Percentiles rank a stretch among this genome's conserved stretches.
Conservation (phyloP, 2,113 vertebrate genomes). For the Emberiza fucata region DNA sequence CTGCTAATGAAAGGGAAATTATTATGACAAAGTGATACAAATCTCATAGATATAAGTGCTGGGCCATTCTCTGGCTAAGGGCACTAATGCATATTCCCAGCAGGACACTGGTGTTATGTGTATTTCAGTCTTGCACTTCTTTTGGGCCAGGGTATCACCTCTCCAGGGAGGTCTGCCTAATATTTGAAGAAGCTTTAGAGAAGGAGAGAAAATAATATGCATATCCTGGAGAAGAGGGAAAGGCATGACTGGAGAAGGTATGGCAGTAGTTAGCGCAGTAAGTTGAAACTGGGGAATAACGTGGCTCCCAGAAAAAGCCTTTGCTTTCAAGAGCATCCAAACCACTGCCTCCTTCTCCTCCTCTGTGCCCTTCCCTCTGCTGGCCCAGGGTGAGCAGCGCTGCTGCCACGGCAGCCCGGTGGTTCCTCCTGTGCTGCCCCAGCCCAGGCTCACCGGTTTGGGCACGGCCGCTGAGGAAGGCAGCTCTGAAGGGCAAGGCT, state of each 20-base stretch:
- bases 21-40: background rate
- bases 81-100: background rate
- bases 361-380: background rate
- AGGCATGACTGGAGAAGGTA: background rate
- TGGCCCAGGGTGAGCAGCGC: background rate
- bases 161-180: background rate
- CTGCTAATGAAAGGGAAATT: background rate
- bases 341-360: background rate
- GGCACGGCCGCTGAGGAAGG: background rate
- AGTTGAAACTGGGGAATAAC: background rate
- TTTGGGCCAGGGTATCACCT: background rate
- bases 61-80: background rate
- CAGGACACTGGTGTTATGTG: background rate
- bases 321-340: background rate
- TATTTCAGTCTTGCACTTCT: conserved; percentile 32
- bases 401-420: background rate
- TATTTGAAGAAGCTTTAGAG: conserved; percentile 25
- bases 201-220: background rate
- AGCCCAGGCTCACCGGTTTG: background rate
- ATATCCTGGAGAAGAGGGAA: background rate
- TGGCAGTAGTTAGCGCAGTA: background rate
- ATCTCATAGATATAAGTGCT: background rate
- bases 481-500: background rate
- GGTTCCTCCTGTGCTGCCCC: background rate
- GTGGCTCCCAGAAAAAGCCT: background rate